Conservation (phyloP, 2,113 vertebrate genomes). For the Oryzias woworae region DNA sequence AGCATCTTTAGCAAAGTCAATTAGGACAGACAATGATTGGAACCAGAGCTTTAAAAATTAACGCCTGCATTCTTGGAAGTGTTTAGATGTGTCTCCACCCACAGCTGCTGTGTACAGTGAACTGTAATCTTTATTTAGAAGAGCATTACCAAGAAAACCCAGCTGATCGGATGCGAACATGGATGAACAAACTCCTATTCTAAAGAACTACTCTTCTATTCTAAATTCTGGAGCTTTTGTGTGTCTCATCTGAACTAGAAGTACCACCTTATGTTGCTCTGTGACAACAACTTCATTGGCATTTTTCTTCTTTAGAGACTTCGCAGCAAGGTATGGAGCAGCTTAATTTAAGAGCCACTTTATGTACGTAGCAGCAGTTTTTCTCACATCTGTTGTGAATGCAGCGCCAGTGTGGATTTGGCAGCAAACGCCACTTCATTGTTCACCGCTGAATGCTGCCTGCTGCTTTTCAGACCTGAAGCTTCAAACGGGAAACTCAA, state of each 20-base stretch:
- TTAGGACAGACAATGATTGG: slow-evolving; percentile 6
- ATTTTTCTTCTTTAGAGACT: slow-evolving; percentile 20
- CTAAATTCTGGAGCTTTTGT: no score
- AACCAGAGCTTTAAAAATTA: slow-evolving; percentile 20
- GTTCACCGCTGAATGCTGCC: not conserved
- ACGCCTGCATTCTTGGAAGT: slow-evolving; percentile 13
- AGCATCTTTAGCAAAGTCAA: slow-evolving; percentile 4
- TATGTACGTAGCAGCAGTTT: not conserved
- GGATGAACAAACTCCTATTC: no score
- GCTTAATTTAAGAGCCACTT: slow-evolving; percentile 49
- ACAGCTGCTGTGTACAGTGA: slow-evolving; percentile 2
- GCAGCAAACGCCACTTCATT: slow-evolving; percentile 4
- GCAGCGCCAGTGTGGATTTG: not conserved
- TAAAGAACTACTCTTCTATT: no score
- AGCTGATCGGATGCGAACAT: not conserved
- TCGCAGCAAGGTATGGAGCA: slow-evolving; percentile 47
- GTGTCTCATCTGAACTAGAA: no score
- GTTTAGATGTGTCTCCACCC: slow-evolving; percentile 4
- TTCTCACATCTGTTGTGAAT: slow-evolving; percentile 2
- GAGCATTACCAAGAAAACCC: not conserved
- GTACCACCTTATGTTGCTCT: no score
- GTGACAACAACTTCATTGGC: slow-evolving; percentile 34
- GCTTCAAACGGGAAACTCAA: slow-evolving; percentile 4
- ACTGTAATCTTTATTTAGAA: slow-evolving; percentile 17
- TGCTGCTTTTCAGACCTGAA: not conserved